Conservation (phyloP, 1,140 invertebrate species). For the Pogonognathellus flavescens region DNA sequence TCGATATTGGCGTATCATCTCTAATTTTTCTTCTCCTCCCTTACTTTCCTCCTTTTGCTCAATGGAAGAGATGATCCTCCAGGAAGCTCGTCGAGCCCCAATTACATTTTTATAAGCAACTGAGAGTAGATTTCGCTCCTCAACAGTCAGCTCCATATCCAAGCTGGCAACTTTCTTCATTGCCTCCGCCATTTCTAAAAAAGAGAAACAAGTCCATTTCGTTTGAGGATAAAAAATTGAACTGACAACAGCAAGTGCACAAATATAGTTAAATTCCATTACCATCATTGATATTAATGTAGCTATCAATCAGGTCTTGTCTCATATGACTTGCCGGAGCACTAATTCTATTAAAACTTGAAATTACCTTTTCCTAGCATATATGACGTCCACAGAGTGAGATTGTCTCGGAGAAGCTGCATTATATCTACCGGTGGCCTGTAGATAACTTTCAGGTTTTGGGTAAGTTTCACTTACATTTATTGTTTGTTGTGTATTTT, state of each 20-base stretch:
- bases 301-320: too few species aligned
- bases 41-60: conserved; percentile 92
- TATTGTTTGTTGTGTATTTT: too few species aligned
- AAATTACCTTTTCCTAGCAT: conserved; percentile 86
- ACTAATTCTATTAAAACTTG: background rate
- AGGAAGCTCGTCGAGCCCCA: conserved; percentile 95
- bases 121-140: conserved; percentile 97
- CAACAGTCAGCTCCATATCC: conserved; percentile 94
- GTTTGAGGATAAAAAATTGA: too few species aligned
- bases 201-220: too few species aligned
- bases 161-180: conserved; percentile 81
- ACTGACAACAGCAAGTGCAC: too few species aligned
- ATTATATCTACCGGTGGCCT: too few species aligned
- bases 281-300: too few species aligned
- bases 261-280: too few species aligned
- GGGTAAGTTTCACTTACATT: too few species aligned
- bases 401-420: conserved; percentile 98
- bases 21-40: conserved; percentile 88
- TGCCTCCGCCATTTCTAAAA: conserved; percentile 79
- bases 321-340: too few species aligned
- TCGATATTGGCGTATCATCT: conserved; percentile 93
- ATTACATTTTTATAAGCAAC: conserved; percentile 99
- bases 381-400: conserved; percentile 98
- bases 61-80: conserved; percentile 98
- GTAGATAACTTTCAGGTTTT: too few species aligned